Evolutionary conservation across 2,797 vertebrate genomes (phyloP), one percentile per base, ranked within the genome.

Genomic region (Phalloptychus januarius): DNA sequence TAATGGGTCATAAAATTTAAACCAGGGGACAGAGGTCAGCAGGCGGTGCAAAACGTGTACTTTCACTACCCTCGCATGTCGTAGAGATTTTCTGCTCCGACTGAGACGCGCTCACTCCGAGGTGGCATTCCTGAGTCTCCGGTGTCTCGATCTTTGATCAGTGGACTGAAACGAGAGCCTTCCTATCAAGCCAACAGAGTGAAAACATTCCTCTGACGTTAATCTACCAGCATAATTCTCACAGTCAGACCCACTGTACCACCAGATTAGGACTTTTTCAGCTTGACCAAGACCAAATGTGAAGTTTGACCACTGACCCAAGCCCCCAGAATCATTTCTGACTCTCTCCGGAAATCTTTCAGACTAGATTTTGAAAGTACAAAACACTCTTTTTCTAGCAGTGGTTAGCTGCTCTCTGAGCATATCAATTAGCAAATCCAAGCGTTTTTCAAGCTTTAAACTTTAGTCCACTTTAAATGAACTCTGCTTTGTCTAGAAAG

Each of bases 101-200:
- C 1, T 54, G 8, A 78, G 7, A 75, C 42, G n/a, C 48, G 33
- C 20, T 33, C 44, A 58, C 38, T 16, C 79, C 25, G 28, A 81
- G 85, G 82, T 79, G 87, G 91, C 90, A 93, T 94, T 93, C 88
- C 89, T 85, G 74, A 15, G 78, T 83, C 75, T 88, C 61, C 54
- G n/a, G 50, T 91, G 87, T 91, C 85, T 7, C 3, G 71, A 48
- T n/a, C 83, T 87, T 86, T 85, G 87, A 93, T 91, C 93, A 79
- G 82, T 73, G 72, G 76, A 79, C 75, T 52, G n/a, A 84, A 69
- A 81, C 23, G 45, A 1, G 40, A 77, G 81, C 80, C 80, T 63
- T 33, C 92, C 89, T 38, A 13, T 87, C 89, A 79, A 86, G 78
- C 70, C 85, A 86, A 89, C 86, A 82, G 31, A 84, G n/a, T 83